These are phyloP conservation scores for Gyps fulvus DNA, from an alignment of 2,113 vertebrate species.

Conservation along the genomic window DNA sequence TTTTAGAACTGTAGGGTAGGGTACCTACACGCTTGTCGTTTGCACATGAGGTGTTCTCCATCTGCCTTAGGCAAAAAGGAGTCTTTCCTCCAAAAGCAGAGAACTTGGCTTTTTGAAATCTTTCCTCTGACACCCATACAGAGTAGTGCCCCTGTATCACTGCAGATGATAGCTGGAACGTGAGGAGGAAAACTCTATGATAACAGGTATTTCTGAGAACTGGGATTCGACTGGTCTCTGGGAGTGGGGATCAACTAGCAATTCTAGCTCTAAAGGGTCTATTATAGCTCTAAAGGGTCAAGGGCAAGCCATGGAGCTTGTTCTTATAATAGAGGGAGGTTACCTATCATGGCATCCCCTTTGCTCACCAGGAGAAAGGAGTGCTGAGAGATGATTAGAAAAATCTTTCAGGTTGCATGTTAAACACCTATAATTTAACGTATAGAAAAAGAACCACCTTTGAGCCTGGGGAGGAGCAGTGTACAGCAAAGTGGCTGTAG, in stretches of 20 bases:
- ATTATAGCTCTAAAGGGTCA: background rate
- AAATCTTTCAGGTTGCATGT: background rate
- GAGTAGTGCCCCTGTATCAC: background rate
- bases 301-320: background rate
- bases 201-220: background rate
- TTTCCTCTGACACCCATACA: accelerated
- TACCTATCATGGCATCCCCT: background rate
- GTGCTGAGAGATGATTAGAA: background rate
- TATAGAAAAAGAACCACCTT: background rate
- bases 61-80: background rate
- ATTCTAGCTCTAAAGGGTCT: background rate
- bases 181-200: background rate
- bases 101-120: background rate
- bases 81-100: background rate
- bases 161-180: background rate
- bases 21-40: accelerated
- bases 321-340: background rate
- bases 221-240: accelerated
- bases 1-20: accelerated
- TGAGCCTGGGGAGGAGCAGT: background rate
- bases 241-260: background rate
- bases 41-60: accelerated
- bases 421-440: background rate
- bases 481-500: background rate
- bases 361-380: background rate